Evolutionary conservation across 2,113 vertebrate genomes (phyloP), one percentile per base, ranked within the genome.

Genomic region (Haliaeetus leucogaster): DNA sequence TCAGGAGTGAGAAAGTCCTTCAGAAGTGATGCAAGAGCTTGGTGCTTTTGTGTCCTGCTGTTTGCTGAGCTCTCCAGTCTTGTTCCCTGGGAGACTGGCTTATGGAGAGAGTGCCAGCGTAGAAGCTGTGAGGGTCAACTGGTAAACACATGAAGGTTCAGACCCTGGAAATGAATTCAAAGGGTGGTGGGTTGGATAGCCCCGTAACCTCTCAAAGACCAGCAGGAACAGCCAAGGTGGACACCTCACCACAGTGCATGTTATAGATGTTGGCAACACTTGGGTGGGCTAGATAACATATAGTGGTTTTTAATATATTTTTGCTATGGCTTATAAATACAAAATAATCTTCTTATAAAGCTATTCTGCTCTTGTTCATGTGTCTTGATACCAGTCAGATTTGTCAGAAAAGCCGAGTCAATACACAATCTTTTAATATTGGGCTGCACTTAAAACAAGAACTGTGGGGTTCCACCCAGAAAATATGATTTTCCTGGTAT

Each of bases 321-420:
- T 76, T 34, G 8, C 32, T 20, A 11, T 16, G 20, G 6, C 1
- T 93, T 73, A 71, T 66, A 55, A 86, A 82, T 62, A 42, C 7
- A 71, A 87, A 93, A 71, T 10, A 89, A 62, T 16, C 14, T 8
- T 72, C 16, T 67, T 58, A 16, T 40, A 86, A 53, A 63, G 11
- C 56, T 80, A 53, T 42, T 29, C 19, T 53, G 19, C 14, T 71
- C 1, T 55, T 29, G 7, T 78, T 66, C 0, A 0, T 45, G 23
- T 50, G 10, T 74, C 32, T 82, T 82, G 25, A 22, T 30, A 70
- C 13, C 9, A 20, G 34, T 8, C 45, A 53, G 30, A 16, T 84
- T 80, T 71, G 25, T 20, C 27, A 40, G 50, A 45, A 66, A 93
- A 84, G 2, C 59, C 52, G 26, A 9, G 19, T 68, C 62, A 65